Base-by-base conservation (phyloP, 2,888 invertebrate species). In the Dynastes grantii region DNA sequence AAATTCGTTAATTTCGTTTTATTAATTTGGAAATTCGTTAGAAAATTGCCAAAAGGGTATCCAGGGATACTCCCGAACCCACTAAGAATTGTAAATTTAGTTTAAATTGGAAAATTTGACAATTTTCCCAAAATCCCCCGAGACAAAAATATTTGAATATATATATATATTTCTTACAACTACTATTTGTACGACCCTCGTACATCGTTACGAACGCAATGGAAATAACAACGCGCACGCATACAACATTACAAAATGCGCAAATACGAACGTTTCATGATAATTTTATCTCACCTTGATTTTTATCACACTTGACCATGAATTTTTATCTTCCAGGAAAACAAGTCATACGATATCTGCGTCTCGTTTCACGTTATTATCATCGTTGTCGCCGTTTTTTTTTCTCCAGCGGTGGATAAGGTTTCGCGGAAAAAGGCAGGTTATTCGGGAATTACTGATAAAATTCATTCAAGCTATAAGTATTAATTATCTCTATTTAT, bases 311-410 rank as follows among this genome's bases (percentile, higher is more conserved):
- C 78, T 78, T 78, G 78, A 78, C 78, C 78, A 78, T 78, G 78
- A 78, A 78, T 78, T 78, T 68, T 78, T 78, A 78, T 78, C 78
- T 78, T 78, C 65, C 78, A 78, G 78, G 78, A 78, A 78, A 78
- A 71, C 68, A 76, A 76, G 67, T 76, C 78, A 75, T 76, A 68
- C 67, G 76, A 76, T 76, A 76, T 45, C 55, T 67, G 67, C 73
- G 73, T 71, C 71, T 71, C 71, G 71, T 75, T 75, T 75, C 45
- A 75, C 61, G 51, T 75, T 45, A 75, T 45, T 40, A 27, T 61
- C 55, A 61, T 45, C 16, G 13, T 49, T 32, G 27, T 45, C 49
- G 61, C 49, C 22, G 32, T 32, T 75, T 73, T 61, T 51, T 68
- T 51, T 27, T 68, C 22, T 45, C 61, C 13, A 1, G 13, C 11